Base-by-base conservation (phyloP, 2,888 invertebrate genomes). In the Dynastes tityus region DNA sequence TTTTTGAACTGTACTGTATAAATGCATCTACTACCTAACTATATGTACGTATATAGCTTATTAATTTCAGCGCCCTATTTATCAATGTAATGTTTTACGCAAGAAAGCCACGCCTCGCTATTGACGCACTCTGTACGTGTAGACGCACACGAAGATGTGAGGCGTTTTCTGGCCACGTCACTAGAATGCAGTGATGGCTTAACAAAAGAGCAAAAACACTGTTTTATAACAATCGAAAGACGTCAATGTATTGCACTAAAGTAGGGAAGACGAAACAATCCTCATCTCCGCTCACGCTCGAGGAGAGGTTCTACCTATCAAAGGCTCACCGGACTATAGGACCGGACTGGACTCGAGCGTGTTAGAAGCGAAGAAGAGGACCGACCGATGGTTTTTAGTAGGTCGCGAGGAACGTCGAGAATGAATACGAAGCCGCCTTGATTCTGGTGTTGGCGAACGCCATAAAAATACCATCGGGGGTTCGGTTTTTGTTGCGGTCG, bases 381-480 rank as follows among this genome's bases (percentile, higher is more conserved):
- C 22, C 55, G 55, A 67, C 58, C 70, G 78, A 76, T 71, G 37
- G 79, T 80, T 81, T 81, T 81, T 81, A 78, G 81, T 79, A 75
- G 76, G 73, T 65, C 53, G 77, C 64, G 77, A 65, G 80, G 81
- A 80, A 80, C 78, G 81, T 80, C 65, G 80, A 81, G 86, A 86
- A 87, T 87, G 85, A 84, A 82, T 81, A 79, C 80, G 73, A 49
- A 86, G 87, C 87, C 87, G 87, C 87, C 87, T 86, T 82, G 81
- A 83, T 83, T 86, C 84, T 85, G 84, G 87, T 87, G 86, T 81
- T 85, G 85, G 81, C 84, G 83, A 86, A 87, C 86, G 86, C 87
- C 87, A 87, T 88, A 87, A 87, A 88, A 88, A 88, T 88, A 87
- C 87, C 86, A 82, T 73, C 79, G 83, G 83, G 82, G 82, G 83